Conservation (phyloP, 2,113 vertebrate species). For the Euleptes europaea region DNA sequence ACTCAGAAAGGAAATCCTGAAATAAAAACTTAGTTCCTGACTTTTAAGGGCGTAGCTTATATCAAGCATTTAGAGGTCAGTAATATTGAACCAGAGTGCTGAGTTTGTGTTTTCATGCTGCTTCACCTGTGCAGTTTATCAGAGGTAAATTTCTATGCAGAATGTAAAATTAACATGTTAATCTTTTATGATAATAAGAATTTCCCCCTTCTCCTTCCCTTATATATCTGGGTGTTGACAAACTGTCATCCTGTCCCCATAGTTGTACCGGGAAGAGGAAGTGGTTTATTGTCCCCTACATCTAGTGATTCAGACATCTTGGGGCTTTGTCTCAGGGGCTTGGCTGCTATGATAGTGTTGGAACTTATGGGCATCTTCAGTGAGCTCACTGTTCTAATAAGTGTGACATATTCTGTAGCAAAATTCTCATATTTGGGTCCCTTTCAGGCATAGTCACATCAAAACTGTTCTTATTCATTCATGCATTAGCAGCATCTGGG, state of each 20-base stretch:
- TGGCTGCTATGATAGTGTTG: neutral
- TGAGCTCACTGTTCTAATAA: neutral
- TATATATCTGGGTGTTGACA: neutral
- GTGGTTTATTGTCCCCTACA: neutral
- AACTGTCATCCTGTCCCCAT: neutral
- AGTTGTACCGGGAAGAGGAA: neutral
- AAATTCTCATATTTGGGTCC: neutral
- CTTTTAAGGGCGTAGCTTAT: constrained; percentile 41
- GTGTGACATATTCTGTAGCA: neutral
- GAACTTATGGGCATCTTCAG: neutral
- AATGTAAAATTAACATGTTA: neutral
- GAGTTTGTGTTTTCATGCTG: neutral
- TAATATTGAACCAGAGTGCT: neutral
- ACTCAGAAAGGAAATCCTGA: constrained; percentile 44
- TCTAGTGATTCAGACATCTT: neutral
- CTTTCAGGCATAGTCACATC: neutral
- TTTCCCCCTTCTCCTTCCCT: neutral
- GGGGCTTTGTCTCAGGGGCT: too few relatives aligned
- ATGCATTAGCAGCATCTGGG: neutral
- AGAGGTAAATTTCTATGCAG: neutral
- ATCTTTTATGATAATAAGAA: neutral
- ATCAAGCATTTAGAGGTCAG: neutral
- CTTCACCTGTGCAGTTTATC: neutral
- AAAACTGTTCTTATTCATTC: neutral
- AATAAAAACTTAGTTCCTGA: constrained; percentile 59